Percentiles rank a stretch among this genome's conserved stretches.
phyloP scores from a whole-genome alignment of 64 coral and sea anemone species.

The Actinia tenebrosa region DNA sequence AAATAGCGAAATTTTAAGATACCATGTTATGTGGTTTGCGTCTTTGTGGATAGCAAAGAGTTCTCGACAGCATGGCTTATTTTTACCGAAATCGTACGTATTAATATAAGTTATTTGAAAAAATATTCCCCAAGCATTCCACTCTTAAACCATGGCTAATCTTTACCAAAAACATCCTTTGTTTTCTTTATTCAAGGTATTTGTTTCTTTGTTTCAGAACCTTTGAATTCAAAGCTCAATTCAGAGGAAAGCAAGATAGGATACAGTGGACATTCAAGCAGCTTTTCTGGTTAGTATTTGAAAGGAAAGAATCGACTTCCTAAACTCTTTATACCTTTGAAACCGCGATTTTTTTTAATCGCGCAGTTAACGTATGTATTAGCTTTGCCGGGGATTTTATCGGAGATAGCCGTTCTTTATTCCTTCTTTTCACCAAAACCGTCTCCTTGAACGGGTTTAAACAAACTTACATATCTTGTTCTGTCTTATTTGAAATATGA shows the following conservation, averaged over 20 bases:
- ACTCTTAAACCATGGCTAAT: neutral
- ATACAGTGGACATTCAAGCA: neutral
- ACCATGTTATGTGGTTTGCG: neutral
- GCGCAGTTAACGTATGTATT: neutral
- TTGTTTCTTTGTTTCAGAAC: conserved; percentile 16
- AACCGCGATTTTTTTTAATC: neutral
- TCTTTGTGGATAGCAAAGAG: neutral
- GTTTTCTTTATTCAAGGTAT: neutral
- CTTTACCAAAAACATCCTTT: conserved; percentile 8
- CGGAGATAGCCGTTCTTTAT: neutral
- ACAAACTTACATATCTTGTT: neutral
- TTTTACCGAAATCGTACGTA: neutral
- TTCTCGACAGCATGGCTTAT: neutral
- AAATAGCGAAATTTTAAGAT: neutral
- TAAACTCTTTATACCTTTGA: neutral
- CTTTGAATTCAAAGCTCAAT: neutral
- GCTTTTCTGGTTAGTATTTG: neutral
- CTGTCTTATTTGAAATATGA: neutral
- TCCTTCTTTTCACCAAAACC: neutral
- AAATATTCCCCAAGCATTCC: neutral
- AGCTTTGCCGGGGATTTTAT: neutral
- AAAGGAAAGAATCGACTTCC: neutral
- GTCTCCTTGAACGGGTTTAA: neutral
- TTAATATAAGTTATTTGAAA: neutral
- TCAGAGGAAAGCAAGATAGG: neutral